Base-by-base conservation (phyloP, 2,888 invertebrate species). In the Melanophora roralis region DNA sequence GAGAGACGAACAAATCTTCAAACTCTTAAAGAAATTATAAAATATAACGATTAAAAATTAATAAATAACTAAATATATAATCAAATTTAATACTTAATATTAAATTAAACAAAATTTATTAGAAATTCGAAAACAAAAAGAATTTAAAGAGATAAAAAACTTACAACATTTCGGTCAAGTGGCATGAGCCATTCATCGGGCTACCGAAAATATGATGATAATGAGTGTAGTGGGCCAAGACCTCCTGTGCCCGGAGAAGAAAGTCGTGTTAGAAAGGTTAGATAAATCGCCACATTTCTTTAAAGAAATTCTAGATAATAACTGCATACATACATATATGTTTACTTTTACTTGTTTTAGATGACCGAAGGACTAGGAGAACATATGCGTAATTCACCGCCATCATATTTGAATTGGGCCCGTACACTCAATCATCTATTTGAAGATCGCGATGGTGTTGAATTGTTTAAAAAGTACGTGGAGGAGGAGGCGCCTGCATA, bases 381-480 rank as follows among this genome's bases (percentile, higher is more conserved):
- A 82, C 86, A 86, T 83, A 88, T 88, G 73, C 88, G 88, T 83
- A 88, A 90, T 83, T 90, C 92, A 79, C 91, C 92, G 85, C 94
- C 94, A 84, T 93, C 94, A 77, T 97, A 95, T 91, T 92, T 96
- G 86, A 94, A 95, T 88, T 98, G 98, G 98, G 96, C 97, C 55
- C 93, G 94, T 85, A 95, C 94, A 86, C 92, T 98, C 86, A 94
- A 94, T 89, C 93, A 94, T 87, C 92, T 98, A 84, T 93, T 98
- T 85, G 94, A 95, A 91, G 98, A 98, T 91, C 93, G 94, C 83
- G 96, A 97, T 89, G 98, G 98, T 79, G 95, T 97, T 84, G 93
- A 94, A 80, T 91, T 97, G 87, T 98, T 97, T 91, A 94, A 94
- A 89, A 93, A 93, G 90, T 96, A 95, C 91, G 93, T 96, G 86